These are phyloP conservation scores for Plectrocnemia conspersa DNA, from an alignment of 1,140 invertebrate species.

Conservation along the genomic window DNA sequence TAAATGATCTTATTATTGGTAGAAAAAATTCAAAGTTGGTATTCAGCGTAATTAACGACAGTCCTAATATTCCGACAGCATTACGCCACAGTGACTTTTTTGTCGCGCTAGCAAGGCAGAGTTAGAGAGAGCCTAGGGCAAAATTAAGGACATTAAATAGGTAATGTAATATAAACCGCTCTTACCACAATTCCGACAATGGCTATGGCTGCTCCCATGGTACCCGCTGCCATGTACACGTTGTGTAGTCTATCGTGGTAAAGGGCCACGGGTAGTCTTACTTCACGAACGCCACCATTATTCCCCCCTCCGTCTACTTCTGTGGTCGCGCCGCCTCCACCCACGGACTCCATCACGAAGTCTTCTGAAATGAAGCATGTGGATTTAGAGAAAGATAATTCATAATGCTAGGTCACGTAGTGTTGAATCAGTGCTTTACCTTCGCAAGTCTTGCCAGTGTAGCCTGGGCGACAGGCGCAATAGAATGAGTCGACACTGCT, in stretches of 20 bases:
- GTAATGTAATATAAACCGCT: slow-evolving; percentile 28
- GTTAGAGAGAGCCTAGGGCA: too few relatives aligned
- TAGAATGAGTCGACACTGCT: slow-evolving; percentile 69
- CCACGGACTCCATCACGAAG: slow-evolving; percentile 62
- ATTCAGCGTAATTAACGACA: too few relatives aligned
- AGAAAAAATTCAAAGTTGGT: too few relatives aligned
- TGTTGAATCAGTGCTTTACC: slow-evolving; percentile 45
- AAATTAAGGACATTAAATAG: not conserved
- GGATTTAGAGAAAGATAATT: not conserved
- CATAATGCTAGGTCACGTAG: not conserved
- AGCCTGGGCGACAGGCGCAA: slow-evolving; percentile 68
- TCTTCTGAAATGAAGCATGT: slow-evolving; percentile 49
- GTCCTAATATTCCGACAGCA: too few relatives aligned
- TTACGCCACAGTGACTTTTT: too few relatives aligned
- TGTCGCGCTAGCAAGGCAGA: too few relatives aligned
- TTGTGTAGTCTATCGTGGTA: slow-evolving; percentile 67
- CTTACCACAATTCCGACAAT: slow-evolving; percentile 66
- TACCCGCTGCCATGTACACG: slow-evolving; percentile 68
- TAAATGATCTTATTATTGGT: too few relatives aligned
- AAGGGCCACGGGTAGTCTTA: slow-evolving; percentile 57
- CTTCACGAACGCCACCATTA: slow-evolving; percentile 47
- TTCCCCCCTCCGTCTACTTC: slow-evolving; percentile 42
- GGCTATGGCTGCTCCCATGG: slow-evolving; percentile 61
- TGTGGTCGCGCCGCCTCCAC: slow-evolving; percentile 46
- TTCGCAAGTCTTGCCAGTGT: slow-evolving; percentile 73